Base-by-base conservation (phyloP, 2,797 vertebrate genomes). In the Ptychadena robeensis region DNA sequence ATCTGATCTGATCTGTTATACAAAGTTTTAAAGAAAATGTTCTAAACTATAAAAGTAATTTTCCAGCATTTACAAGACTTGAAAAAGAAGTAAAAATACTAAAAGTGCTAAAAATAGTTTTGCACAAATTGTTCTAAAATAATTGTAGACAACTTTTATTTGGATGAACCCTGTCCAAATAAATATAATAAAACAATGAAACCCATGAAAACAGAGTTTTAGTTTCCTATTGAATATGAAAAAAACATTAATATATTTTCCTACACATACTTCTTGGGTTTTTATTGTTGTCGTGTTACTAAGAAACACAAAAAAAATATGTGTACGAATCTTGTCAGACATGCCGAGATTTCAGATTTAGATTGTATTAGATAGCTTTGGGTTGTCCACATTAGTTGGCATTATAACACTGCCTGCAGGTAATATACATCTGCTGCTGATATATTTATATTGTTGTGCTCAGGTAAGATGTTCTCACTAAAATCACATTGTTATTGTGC, bases 341-440 rank as follows among this genome's bases (percentile, higher is more conserved):
- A 27, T 57, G 53, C 57, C 34, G 25, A 57, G 31, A 44, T 38
- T 40, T 18, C 15, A 40, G 22, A 72, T 80, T 72, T 72, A 65
- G 57, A 44, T 79, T 38, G 28, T 61, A 79, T 79, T 69, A 80
- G 59, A 48, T 72, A 63, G 63, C 18, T 32, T 59, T 7, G 57
- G 30, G 71, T 72, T 61, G 30, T 32, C 37, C 38, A 48, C 14
- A 34, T 53, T 67, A 30, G 32, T 28, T 72, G 68, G 79, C 68
- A 80, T 28, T 14, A 44, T 34, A 22, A 37, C 12, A 37, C 28
- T 63, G 68, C 79, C 59, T 80, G 25, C 18, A 70, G 79, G 79
- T 80, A 37, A 61, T 59, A 31, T 32, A 71, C 35, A 18, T 72
- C 30, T 80, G 53, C 25, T 72, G 27, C 38, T n/a, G n/a, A 74